Conservation (phyloP, 2,797 vertebrate species). For the Trachurus trachurus region DNA sequence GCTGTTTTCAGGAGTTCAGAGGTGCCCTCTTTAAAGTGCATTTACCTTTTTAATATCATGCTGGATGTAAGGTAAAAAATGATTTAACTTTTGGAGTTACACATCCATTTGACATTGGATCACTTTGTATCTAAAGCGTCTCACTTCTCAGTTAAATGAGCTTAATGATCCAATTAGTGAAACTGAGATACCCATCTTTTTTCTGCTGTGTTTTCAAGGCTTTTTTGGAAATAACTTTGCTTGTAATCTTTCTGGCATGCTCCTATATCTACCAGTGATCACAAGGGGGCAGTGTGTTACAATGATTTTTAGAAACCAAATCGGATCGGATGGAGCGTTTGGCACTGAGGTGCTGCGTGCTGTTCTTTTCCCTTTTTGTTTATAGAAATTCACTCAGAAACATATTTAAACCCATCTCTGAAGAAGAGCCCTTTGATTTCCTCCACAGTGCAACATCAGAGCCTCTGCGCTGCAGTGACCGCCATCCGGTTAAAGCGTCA, state of each 20-base stretch:
- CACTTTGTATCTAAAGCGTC: neutral
- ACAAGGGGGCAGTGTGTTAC: conserved; percentile 82
- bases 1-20: conserved; percentile 33
- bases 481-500: conserved; percentile 52
- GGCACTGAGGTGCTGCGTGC: conserved; percentile 32
- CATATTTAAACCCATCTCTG: conserved; percentile 61
- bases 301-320: conserved; percentile 50
- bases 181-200: conserved; percentile 29
- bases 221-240: conserved; percentile 20
- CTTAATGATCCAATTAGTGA: conserved; percentile 31
- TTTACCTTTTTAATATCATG: neutral
- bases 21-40: conserved; percentile 25
- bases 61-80: neutral
- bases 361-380: conserved; percentile 42
- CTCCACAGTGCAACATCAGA: conserved; percentile 51
- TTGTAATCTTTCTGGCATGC: conserved; percentile 31
- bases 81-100: neutral
- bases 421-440: conserved; percentile 51
- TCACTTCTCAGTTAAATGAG: conserved; percentile 19
- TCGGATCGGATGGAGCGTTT: conserved; percentile 35
- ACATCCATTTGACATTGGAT: neutral
- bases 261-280: conserved; percentile 52
- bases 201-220: conserved; percentile 17
- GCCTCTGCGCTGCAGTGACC: conserved; percentile 49
- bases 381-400: conserved; percentile 56